phyloP scores from a whole-genome alignment of 1,140 invertebrate species.

The Saccostrea cuccullata region DNA sequence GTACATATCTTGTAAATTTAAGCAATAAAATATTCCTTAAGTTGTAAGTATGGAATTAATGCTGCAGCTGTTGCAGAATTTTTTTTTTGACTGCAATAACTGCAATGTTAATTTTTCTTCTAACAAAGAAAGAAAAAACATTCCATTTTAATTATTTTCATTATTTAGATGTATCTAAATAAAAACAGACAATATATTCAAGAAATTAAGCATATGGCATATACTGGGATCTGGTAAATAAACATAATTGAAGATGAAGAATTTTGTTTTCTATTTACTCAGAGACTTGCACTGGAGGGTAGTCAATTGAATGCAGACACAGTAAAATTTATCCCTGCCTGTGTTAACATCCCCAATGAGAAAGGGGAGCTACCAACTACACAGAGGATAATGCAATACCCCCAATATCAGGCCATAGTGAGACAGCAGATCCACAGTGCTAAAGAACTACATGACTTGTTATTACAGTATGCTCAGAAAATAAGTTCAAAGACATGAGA shows the following conservation, averaged over 20 bases:
- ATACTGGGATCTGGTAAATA: too few species aligned
- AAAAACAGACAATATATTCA: too few species aligned
- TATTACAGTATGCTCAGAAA: slow-evolving; percentile 46
- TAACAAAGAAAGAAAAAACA: too few species aligned
- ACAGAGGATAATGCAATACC: slow-evolving; percentile 35
- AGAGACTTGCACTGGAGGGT: slow-evolving; percentile 47
- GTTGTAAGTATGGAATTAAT: too few species aligned
- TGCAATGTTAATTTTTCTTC: too few species aligned
- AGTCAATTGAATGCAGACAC: slow-evolving; percentile 50
- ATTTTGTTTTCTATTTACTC: slow-evolving; percentile 41
- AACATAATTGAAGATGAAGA: background rate
- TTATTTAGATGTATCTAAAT: too few species aligned
- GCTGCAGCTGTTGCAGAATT: too few species aligned
- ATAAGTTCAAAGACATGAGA: slow-evolving; percentile 35
- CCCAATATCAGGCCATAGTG: slow-evolving; percentile 39
- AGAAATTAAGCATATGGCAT: too few species aligned
- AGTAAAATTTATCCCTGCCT: slow-evolving; percentile 40
- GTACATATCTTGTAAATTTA: too few species aligned
- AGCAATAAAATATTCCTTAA: too few species aligned
- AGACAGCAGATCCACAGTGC: slow-evolving; percentile 46
- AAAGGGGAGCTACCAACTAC: slow-evolving; percentile 40
- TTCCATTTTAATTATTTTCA: too few species aligned
- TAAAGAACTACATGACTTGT: slow-evolving; percentile 50
- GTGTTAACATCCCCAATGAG: slow-evolving; percentile 49
- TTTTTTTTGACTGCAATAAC: too few species aligned